Evolutionary conservation across 2,113 vertebrate species (phyloP).

Genomic region (Pituophis catenifer): DNA sequence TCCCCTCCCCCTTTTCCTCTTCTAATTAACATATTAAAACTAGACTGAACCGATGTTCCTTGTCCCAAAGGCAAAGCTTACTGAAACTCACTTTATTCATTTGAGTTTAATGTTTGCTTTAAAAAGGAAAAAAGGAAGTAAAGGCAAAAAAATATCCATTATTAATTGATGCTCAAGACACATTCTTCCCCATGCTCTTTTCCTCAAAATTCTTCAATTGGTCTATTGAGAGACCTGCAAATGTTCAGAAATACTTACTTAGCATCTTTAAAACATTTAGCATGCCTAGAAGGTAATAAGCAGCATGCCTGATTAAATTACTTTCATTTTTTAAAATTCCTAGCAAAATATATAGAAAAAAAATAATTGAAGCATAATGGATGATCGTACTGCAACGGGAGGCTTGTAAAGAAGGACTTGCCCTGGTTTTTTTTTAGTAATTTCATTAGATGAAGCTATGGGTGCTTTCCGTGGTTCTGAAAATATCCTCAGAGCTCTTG

Average conservation of each 20-base stretch:
- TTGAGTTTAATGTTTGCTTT: background rate
- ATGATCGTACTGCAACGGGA: background rate
- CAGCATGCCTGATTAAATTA: background rate
- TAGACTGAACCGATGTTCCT: background rate
- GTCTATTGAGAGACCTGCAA: background rate
- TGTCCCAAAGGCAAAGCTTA: background rate
- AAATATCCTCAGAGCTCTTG: background rate
- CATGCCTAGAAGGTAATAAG: background rate
- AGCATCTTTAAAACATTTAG: background rate
- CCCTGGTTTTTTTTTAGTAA: background rate
- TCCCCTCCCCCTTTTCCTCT: background rate
- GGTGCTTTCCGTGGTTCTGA: constrained; percentile 6
- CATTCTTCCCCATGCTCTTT: too few relatives aligned
- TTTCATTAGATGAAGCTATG: background rate
- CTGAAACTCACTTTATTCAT: background rate
- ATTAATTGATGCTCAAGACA: background rate
- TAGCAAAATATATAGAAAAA: too few relatives aligned
- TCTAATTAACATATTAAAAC: background rate
- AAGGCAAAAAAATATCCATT: background rate
- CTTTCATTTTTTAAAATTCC: background rate
- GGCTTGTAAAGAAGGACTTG: background rate
- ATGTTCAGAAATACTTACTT: background rate
- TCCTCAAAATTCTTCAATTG: background rate
- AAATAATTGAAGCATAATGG: background rate
- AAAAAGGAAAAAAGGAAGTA: background rate